phyloP scores from a whole-genome alignment of 2,797 vertebrate species.

The Cynopterus sphinx region DNA sequence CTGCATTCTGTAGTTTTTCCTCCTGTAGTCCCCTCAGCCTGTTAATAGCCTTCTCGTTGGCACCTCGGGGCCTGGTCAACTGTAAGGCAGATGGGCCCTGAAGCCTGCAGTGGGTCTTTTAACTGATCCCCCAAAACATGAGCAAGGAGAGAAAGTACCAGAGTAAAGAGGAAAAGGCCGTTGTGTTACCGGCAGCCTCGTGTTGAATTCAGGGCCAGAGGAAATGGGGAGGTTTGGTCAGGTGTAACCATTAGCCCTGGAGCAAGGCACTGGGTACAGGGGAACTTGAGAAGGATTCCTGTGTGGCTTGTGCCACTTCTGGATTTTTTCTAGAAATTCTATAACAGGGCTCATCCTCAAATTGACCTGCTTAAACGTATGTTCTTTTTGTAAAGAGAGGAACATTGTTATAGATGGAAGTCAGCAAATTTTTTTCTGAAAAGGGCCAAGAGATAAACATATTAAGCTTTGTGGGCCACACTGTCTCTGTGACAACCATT shows the following conservation, averaged over 20 bases:
- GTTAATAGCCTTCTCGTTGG: accelerated
- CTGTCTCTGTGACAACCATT: not conserved
- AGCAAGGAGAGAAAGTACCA: not conserved
- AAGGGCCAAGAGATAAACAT: not conserved
- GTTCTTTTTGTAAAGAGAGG: not conserved
- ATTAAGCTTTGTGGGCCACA: not conserved
- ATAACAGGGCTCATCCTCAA: not conserved
- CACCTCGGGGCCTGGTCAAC: not conserved
- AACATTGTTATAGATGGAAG: not conserved
- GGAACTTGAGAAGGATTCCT: not conserved
- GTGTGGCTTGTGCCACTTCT: not conserved
- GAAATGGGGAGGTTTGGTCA: not conserved
- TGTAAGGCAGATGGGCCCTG: not conserved
- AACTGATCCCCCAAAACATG: not conserved
- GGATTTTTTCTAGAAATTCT: not conserved
- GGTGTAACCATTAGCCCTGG: not conserved
- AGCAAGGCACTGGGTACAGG: too few relatives aligned
- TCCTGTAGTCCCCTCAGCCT: not conserved
- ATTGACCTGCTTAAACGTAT: not conserved
- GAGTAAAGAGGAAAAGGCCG: not conserved
- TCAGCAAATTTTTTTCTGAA: not conserved
- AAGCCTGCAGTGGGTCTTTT: not conserved
- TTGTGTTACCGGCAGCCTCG: not conserved
- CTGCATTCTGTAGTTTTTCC: not conserved
- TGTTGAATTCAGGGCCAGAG: not conserved